Conservation (phyloP, 2,113 vertebrate species). For the Prinia subflava region DNA sequence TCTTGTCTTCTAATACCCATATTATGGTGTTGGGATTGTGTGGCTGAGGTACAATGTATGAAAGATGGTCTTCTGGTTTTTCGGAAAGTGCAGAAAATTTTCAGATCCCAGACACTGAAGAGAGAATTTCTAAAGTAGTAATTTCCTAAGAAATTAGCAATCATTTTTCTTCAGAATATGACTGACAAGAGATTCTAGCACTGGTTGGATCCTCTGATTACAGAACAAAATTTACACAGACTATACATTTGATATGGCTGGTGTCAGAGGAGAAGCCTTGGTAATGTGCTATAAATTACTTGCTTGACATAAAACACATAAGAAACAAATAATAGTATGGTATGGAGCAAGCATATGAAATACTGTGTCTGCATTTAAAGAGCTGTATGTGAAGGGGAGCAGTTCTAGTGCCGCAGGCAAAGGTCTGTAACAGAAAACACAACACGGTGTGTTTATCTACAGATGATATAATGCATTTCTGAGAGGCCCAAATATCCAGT, state of each 20-base stretch:
- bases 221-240: not conserved
- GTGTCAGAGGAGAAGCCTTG: not conserved
- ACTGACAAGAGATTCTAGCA: not conserved
- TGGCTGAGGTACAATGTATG: not conserved
- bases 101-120: not conserved
- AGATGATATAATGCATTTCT: not conserved
- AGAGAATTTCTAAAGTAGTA: not conserved
- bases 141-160: not conserved
- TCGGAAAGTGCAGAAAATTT: not conserved
- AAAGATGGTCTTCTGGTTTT: not conserved
- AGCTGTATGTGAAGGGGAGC: not conserved
- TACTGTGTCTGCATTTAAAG: not conserved
- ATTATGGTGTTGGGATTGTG: not conserved
- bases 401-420: not conserved
- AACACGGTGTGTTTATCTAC: not conserved
- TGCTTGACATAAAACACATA: not conserved
- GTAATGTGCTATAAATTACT: not conserved
- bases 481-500: not conserved
- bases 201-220: not conserved
- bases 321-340: not conserved
- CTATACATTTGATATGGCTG: not conserved
- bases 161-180: not conserved
- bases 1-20: not conserved
- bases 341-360: not conserved
- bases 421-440: not conserved